Percentiles rank a stretch among this genome's conserved stretches.
phyloP scores from a whole-genome alignment of 2,888 invertebrate genomes.

The Limnephilus lunatus region DNA sequence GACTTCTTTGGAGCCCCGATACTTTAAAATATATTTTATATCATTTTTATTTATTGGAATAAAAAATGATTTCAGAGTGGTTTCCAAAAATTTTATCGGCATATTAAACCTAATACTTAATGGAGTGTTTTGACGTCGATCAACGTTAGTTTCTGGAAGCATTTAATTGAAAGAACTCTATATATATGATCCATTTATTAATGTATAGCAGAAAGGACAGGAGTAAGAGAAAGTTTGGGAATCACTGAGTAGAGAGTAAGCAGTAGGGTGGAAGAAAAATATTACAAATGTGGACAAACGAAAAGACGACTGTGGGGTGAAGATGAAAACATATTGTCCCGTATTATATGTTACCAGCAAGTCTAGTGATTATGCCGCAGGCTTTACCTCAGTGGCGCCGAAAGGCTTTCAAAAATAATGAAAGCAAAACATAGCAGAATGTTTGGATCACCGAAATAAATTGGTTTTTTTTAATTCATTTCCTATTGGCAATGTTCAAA shows the following conservation, averaged over 20 bases:
- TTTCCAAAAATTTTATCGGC: too few relatives aligned
- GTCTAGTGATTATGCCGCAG: neutral
- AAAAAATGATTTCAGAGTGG: neutral
- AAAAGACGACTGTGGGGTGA: conserved; percentile 14
- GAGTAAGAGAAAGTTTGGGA: neutral
- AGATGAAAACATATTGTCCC: neutral
- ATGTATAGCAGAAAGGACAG: neutral
- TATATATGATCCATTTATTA: too few relatives aligned
- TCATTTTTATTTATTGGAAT: neutral
- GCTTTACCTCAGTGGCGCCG: neutral
- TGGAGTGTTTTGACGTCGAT: neutral
- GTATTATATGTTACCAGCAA: neutral
- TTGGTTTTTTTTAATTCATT: neutral
- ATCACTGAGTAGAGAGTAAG: neutral
- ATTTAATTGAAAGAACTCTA: too few relatives aligned
- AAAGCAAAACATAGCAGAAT: neutral
- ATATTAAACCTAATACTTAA: neutral
- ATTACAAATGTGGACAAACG: conserved; percentile 9
- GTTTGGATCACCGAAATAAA: neutral
- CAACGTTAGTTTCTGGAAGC: neutral
- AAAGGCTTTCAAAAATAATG: neutral
- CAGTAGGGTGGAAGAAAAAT: neutral
- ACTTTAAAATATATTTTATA: too few relatives aligned
- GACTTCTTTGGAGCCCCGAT: too few relatives aligned
- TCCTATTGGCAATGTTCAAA: neutral